Evolutionary conservation across 2,888 invertebrate species (phyloP).

Genomic region (Acanthosepion lycidas): DNA sequence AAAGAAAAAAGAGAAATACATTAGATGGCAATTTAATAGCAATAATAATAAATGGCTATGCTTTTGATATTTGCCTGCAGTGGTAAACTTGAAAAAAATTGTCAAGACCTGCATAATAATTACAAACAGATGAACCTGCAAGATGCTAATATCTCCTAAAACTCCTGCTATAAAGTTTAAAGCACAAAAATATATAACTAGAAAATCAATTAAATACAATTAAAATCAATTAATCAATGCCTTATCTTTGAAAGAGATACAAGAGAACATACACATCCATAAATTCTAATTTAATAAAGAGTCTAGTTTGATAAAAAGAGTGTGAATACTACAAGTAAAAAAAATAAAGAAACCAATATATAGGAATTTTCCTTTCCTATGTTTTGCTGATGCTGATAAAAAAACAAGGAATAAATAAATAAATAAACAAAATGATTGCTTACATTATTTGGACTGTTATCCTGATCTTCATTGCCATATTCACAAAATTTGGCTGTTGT

Average conservation of each 20-base stretch:
- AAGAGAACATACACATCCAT: not conserved
- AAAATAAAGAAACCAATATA: not conserved
- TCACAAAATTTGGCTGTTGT: no score
- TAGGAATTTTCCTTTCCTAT: no score
- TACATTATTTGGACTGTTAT: no score
- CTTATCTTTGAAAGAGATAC: not conserved
- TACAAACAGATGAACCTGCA: not conserved
- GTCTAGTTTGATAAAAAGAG: not conserved
- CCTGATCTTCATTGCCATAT: no score
- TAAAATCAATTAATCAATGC: not conserved
- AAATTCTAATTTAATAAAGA: not conserved
- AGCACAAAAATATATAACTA: no score
- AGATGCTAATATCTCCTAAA: not conserved
- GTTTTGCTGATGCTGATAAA: no score
- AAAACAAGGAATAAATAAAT: no score
- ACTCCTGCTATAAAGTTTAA: not conserved
- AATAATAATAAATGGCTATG: not conserved
- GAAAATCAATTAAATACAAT: not conserved
- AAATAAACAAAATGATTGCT: no score
- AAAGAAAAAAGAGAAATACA: not conserved
- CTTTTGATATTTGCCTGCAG: not conserved
- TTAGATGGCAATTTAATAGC: not conserved
- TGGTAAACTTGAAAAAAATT: not conserved
- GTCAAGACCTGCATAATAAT: not conserved
- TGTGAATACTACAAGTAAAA: not conserved